Percentiles rank a stretch among this genome's conserved stretches.
phyloP scores from a whole-genome alignment of 2,113 vertebrate species.

The Pogonocichla stellata region DNA sequence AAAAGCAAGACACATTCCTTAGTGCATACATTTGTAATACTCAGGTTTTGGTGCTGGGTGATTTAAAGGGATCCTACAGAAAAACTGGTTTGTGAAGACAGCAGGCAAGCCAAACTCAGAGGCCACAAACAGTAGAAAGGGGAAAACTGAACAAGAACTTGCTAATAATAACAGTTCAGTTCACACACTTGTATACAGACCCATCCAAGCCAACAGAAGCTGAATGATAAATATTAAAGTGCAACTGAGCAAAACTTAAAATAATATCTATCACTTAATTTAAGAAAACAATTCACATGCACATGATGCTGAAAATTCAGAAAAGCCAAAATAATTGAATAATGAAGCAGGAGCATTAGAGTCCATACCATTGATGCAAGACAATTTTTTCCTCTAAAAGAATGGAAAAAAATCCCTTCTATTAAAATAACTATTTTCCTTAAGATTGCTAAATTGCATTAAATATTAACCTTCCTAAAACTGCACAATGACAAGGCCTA shows the following conservation, averaged over 20 bases:
- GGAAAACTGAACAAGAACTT: background rate
- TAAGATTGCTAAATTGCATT: background rate
- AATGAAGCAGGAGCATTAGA: background rate
- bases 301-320: background rate
- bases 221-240: background rate
- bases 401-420: background rate
- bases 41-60: background rate
- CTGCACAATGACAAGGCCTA: background rate
- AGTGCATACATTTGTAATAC: background rate
- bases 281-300: background rate
- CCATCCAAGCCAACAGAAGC: background rate
- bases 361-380: no score
- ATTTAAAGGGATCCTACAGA: background rate
- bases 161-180: background rate
- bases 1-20: background rate
- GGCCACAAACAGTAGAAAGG: background rate
- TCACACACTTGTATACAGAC: background rate
- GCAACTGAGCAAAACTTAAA: background rate
- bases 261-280: accelerated
- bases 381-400: background rate
- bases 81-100: background rate
- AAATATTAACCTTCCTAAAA: background rate
- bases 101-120: background rate
- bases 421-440: background rate
- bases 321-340: background rate